Percentiles rank a stretch among this genome's conserved stretches.
phyloP scores from a whole-genome alignment of 2,888 invertebrate genomes.

The Lathronympha strigana region DNA sequence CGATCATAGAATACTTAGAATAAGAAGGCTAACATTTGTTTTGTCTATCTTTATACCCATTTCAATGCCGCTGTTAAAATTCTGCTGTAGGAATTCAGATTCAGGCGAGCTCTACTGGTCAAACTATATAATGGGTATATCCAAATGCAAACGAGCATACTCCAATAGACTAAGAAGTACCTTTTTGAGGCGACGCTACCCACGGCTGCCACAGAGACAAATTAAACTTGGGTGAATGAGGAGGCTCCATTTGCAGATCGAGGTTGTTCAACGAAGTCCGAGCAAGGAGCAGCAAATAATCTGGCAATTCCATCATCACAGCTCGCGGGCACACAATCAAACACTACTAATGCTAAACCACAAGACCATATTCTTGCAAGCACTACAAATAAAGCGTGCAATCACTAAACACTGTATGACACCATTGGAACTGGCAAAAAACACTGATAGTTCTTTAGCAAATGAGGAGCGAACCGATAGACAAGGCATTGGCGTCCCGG shows the following conservation, averaged over 20 bases:
- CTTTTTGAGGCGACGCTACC: conserved; percentile 73
- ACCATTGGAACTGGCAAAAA: conserved; percentile 31
- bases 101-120: neutral
- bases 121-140: neutral
- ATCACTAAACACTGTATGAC: conserved; percentile 27
- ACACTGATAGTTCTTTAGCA: conserved; percentile 49
- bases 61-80: too few relatives aligned
- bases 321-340: conserved; percentile 52
- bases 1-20: neutral
- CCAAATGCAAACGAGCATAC: too few relatives aligned
- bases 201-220: conserved; percentile 81
- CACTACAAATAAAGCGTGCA: conserved; percentile 40
- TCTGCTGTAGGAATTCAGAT: too few relatives aligned
- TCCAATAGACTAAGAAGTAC: conserved; percentile 50
- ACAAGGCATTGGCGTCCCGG: conserved; percentile 74
- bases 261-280: conserved; percentile 69
- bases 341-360: conserved; percentile 43
- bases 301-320: conserved; percentile 80
- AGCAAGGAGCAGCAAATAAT: conserved; percentile 74
- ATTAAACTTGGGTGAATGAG: conserved; percentile 81
- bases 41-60: too few relatives aligned
- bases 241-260: conserved; percentile 77
- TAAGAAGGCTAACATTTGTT: neutral
- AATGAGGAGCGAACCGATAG: conserved; percentile 57
- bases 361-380: conserved; percentile 45